phyloP scores from a whole-genome alignment of 1,140 invertebrate genomes.

The Globodera rostochiensis region DNA sequence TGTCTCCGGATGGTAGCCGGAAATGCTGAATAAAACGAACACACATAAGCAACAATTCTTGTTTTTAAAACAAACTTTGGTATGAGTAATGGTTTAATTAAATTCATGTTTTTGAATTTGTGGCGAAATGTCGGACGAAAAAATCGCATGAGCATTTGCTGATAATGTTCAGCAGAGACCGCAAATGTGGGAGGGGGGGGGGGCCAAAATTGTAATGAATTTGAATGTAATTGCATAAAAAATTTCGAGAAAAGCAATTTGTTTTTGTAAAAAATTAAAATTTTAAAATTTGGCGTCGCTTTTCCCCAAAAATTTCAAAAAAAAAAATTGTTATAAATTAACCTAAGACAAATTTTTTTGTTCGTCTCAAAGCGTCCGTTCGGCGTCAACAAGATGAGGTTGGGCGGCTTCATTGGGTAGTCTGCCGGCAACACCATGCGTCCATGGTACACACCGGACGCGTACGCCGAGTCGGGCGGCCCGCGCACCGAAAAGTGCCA shows the following conservation, averaged over 20 bases:
- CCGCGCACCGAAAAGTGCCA: conserved; percentile 87
- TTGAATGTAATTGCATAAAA: too few relatives aligned
- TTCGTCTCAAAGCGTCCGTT: conserved; percentile 91
- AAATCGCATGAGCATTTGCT: too few relatives aligned
- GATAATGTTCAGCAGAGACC: too few relatives aligned
- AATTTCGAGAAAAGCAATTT: too few relatives aligned
- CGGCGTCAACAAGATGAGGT: conserved; percentile 90
- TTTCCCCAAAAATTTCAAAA: background rate
- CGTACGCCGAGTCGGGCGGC: conserved; percentile 56
- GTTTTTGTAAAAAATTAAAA: too few relatives aligned
- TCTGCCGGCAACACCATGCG: conserved; percentile 84
- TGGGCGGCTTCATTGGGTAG: conserved; percentile 96
- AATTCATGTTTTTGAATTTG: background rate
- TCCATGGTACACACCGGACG: conserved; percentile 70
- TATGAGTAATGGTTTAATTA: background rate
- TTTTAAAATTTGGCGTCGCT: too few relatives aligned
- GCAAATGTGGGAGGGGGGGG: too few relatives aligned
- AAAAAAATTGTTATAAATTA: background rate
- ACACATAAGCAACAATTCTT: background rate
- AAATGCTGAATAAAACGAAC: conserved; percentile 74
- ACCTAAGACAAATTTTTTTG: conserved; percentile 85
- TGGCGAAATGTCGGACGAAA: too few relatives aligned
- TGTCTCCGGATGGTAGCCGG: conserved; percentile 93
- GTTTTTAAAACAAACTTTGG: background rate
- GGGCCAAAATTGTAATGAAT: too few relatives aligned